Evolutionary conservation across 2,888 invertebrate species (phyloP).

Genomic region (Amphimallon solstitiale): DNA sequence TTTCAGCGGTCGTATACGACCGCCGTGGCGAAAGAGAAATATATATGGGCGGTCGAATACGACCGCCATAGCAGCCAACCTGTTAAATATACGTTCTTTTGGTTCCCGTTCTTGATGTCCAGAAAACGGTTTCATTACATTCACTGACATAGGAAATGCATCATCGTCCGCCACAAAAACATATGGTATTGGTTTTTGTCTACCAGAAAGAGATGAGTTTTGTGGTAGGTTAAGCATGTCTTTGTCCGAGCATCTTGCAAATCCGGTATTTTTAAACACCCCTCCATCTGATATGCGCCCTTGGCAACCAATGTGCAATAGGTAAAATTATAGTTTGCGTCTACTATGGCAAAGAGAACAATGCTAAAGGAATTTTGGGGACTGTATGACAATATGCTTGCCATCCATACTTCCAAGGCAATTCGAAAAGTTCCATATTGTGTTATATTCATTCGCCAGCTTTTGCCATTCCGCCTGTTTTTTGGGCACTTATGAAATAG

Average conservation of each 20-base stretch:
- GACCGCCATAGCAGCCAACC: too few relatives aligned
- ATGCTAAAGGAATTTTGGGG: slow-evolving; percentile 8
- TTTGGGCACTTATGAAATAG: too few relatives aligned
- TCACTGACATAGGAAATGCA: slow-evolving; percentile 43
- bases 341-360: slow-evolving; percentile 1
- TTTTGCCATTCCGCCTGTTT: background rate
- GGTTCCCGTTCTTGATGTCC: slow-evolving; percentile 36
- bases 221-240: slow-evolving; percentile 38
- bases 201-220: slow-evolving; percentile 37
- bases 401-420: slow-evolving; percentile 25
- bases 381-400: slow-evolving; percentile 10
- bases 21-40: too few relatives aligned
- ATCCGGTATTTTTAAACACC: slow-evolving; percentile 44
- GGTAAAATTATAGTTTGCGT: background rate
- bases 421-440: slow-evolving; percentile 5
- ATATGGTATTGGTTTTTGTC: slow-evolving; percentile 42
- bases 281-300: slow-evolving; percentile 50
- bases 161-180: slow-evolving; percentile 46
- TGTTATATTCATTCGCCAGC: background rate
- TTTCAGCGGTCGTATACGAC: too few relatives aligned
- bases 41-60: too few relatives aligned
- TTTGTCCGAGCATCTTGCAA: slow-evolving; percentile 33
- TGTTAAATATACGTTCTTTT: slow-evolving; percentile 43
- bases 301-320: slow-evolving; percentile 48
- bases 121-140: slow-evolving; percentile 45